Base-by-base conservation (phyloP, 1,140 invertebrate genomes). In the Caenorhabditis inopinata region DNA sequence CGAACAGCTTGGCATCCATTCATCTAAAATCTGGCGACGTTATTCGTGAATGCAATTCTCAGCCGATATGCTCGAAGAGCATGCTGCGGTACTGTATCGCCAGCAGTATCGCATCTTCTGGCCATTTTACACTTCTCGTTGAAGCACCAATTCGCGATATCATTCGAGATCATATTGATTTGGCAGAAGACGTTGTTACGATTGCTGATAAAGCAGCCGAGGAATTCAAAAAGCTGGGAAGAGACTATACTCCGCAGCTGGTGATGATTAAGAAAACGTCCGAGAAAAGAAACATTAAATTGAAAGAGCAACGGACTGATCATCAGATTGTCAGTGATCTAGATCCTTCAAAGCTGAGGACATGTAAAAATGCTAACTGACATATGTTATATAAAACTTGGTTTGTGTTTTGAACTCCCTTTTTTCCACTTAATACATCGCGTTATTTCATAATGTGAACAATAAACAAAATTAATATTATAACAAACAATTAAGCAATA, bases 351-450 rank as follows among this genome's bases (percentile, higher is more conserved):
- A 68, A 68, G n/a, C 25, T 68, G 58, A 68, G 58, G 38, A n/a
- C 58, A n/a, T 68, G 58, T 21, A 68, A 68, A 68, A 68, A 68
- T 68, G 58, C 58, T 38, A 68, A 32, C n/a, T 68, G 58, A 68
- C n/a, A n/a, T n/a, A n/a, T n/a, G n/a, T n/a, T n/a, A n/a, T n/a
- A n/a, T n/a, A n/a, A n/a, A n/a, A n/a, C n/a, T n/a, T n/a, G n/a
- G n/a, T n/a, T 42, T 68, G 32, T 38, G 58, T 32, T 11, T 14
- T 58, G 18, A 58, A 32, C 51, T 58, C 32, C 23, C 32, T 29
- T 14, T 29, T 58, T 58, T 25, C 25, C 25, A 58, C n/a, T 58
- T 58, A 32, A 5, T 9, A 58, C 12, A 23, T 25, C 48, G 48
- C n/a, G n/a, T n/a, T n/a, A n/a, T n/a, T n/a, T n/a, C n/a, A n/a